These are phyloP conservation scores for Tipula unca DNA, from an alignment of 2,888 invertebrate species.

Conservation along the genomic window DNA sequence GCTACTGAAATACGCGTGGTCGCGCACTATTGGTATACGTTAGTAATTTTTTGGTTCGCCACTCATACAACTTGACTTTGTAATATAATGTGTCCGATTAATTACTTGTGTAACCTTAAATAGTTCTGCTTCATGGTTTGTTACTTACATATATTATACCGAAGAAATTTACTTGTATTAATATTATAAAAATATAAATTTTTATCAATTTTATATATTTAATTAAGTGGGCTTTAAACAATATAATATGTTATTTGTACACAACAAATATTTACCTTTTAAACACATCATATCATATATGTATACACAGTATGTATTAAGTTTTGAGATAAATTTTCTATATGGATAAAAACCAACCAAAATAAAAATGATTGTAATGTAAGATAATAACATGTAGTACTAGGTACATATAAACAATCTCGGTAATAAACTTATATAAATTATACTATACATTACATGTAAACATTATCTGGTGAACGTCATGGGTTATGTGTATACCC, in stretches of 20 bases:
- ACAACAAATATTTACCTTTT: background rate
- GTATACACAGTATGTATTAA: too few relatives aligned
- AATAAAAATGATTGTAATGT: background rate
- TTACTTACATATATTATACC: background rate
- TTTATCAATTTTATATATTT: background rate
- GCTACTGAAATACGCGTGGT: background rate
- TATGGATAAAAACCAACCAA: background rate
- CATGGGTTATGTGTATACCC: background rate
- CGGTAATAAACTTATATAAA: background rate
- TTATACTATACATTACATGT: background rate
- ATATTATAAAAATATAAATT: background rate
- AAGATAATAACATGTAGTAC: background rate
- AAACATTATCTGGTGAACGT: background rate
- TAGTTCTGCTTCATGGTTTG: background rate
- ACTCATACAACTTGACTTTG: background rate
- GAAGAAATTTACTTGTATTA: background rate
- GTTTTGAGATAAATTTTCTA: background rate
- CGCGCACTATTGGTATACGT: background rate
- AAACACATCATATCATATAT: too few relatives aligned
- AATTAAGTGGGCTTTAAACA: background rate
- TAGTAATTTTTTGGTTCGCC: background rate
- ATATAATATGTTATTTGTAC: background rate
- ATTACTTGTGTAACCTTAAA: background rate
- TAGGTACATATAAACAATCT: background rate
- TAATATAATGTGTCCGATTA: background rate